Evolutionary conservation across 2,113 vertebrate species (phyloP).

Genomic region (Camelus bactrianus): DNA sequence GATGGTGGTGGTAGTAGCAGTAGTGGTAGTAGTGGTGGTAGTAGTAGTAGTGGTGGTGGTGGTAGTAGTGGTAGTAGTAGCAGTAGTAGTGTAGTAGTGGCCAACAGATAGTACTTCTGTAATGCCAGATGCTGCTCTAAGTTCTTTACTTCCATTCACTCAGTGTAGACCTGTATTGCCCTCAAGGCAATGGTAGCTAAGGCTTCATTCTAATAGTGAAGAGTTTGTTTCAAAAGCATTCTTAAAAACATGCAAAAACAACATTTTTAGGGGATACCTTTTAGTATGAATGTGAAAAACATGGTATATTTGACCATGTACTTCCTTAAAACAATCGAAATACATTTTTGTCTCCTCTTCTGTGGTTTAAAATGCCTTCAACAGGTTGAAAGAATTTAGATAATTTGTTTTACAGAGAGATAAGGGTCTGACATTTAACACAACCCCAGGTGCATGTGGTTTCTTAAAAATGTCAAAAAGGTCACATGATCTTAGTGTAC

Average conservation of each 20-base stretch:
- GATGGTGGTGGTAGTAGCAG: too few relatives aligned
- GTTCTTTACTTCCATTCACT: background rate
- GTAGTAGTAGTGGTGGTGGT: background rate
- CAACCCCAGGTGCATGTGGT: conserved; percentile 94
- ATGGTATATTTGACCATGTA: conserved; percentile 76
- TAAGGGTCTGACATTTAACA: conserved; percentile 94
- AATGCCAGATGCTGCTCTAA: background rate
- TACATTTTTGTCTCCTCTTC: conserved; percentile 81
- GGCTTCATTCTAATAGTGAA: conserved; percentile 27
- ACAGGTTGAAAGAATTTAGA: conserved; percentile 87
- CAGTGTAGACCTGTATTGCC: background rate
- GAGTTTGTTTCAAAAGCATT: conserved; percentile 4
- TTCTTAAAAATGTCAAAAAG: conserved; percentile 93
- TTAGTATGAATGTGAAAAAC: conserved; percentile 82
- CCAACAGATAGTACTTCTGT: background rate
- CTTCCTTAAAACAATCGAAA: conserved; percentile 86
- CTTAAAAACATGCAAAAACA: conserved; percentile 70
- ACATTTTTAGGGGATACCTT: conserved; percentile 73
- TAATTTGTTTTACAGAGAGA: conserved; percentile 87
- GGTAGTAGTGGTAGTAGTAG: background rate
- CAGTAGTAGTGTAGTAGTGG: background rate
- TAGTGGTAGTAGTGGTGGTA: background rate
- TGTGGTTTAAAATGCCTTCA: conserved; percentile 88
- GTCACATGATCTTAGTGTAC: conserved; percentile 90
- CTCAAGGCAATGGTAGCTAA: conserved; percentile 25